Conservation (phyloP, 1,140 invertebrate genomes). For the Elymnias hypermnestra region DNA sequence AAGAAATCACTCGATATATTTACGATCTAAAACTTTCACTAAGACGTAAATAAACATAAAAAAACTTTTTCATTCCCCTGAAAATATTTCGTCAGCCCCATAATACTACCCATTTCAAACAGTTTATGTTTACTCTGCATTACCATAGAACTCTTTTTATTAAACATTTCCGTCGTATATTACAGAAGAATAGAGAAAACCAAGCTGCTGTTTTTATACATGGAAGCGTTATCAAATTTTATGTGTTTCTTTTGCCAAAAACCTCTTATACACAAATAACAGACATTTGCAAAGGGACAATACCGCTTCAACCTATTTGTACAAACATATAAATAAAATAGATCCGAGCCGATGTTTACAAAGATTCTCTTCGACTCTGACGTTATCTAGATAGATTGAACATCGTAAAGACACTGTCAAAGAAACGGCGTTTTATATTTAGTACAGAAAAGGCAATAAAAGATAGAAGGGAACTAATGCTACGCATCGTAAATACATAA, state of each 20-base stretch:
- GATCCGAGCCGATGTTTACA: slow-evolving; percentile 3
- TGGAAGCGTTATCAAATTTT: slow-evolving; percentile 1
- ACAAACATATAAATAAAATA: not conserved
- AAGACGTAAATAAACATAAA: slow-evolving; percentile 4
- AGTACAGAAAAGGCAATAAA: too few relatives aligned
- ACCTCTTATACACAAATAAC: slow-evolving; percentile 7
- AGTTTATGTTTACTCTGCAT: slow-evolving; percentile 6
- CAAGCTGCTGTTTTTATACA: not conserved
- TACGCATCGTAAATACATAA: too few relatives aligned
- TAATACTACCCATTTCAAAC: not conserved
- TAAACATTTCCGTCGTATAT: not conserved
- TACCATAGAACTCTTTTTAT: slow-evolving; percentile 5
- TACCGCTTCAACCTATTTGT: not conserved
- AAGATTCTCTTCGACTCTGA: slow-evolving; percentile 1
- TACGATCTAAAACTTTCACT: not conserved
- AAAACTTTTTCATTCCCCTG: not conserved
- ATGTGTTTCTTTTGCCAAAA: slow-evolving; percentile 13
- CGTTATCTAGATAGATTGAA: slow-evolving; percentile 9
- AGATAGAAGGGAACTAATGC: too few relatives aligned
- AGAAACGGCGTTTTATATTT: slow-evolving; percentile 1
- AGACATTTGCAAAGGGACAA: not conserved
- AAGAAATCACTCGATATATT: slow-evolving; percentile 1
- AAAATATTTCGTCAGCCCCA: not conserved
- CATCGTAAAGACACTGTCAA: not conserved
- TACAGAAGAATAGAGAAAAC: not conserved